Base-by-base conservation (phyloP, 2,113 vertebrate genomes). In the Thomomys bottae region DNA sequence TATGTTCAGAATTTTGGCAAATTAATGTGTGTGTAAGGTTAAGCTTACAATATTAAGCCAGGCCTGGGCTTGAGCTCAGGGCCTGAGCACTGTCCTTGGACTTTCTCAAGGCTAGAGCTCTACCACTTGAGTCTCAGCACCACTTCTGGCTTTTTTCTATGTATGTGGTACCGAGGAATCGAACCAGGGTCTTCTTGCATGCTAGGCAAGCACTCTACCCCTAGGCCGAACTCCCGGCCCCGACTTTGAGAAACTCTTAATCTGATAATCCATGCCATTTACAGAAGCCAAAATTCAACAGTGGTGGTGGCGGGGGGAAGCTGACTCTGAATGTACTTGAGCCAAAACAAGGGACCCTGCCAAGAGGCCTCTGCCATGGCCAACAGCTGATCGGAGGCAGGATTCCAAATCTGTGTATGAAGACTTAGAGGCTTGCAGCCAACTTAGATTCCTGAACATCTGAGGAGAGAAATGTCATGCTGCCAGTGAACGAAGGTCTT, bases 231-330 rank as follows among this genome's bases (percentile, higher is more conserved):
- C n/a, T n/a, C n/a, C n/a, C n/a, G n/a, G n/a, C n/a, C n/a, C n/a
- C n/a, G n/a, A n/a, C n/a, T n/a, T n/a, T n/a, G n/a, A n/a, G n/a
- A 78, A 84, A 75, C 77, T 54, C 63, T 49, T 72, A 5, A 78
- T 30, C 7, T 85, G 20, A 85, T 40, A 71, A 68, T 10, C n/a
- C 84, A 45, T 42, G 79, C 63, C 80, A n/a, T 57, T 84, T 76
- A 88, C 32, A 88, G 67, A 92, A 76, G 75, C 54, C 87, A 84
- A 71, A 87, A 75, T 15, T 45, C 67, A 87, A 34, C 7, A 42
- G 32, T 84, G 76, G 34, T n/a, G n/a, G n/a, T n/a, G n/a, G n/a
- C n/a, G n/a, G n/a, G n/a, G n/a, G 73, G 8, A 34, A 71, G 8
- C 28, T 70, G 84, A 67, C 18, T 40, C 92, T 84, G 63, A 45